Evolutionary conservation across 2,113 vertebrate species (phyloP).

Genomic region (Albula goreensis): DNA sequence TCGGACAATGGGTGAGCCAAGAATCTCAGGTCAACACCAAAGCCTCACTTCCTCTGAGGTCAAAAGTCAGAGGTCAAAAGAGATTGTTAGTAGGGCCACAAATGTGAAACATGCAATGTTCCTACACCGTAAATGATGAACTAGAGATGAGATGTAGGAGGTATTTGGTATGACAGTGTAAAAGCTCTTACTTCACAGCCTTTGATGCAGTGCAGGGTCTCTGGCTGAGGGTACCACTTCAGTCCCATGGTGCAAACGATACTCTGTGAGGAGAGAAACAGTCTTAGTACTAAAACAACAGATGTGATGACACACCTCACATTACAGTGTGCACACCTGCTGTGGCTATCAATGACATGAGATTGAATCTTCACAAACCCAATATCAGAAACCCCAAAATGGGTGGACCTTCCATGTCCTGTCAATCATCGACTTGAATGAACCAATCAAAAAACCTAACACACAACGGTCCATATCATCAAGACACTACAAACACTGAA

Average conservation of each 20-base stretch:
- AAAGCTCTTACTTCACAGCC: constrained; percentile 85
- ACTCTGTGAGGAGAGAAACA: constrained; percentile 70
- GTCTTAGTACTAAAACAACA: neutral
- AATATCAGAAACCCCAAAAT: neutral
- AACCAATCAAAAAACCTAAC: neutral
- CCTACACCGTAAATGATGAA: neutral
- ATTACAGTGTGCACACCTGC: too few species aligned
- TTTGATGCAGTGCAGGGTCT: constrained; percentile 91
- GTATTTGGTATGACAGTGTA: neutral
- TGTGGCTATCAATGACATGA: neutral
- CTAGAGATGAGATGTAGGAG: neutral
- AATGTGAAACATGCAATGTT: neutral
- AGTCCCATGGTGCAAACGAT: constrained; percentile 90
- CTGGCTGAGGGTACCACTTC: constrained; percentile 92
- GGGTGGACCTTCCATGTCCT: neutral
- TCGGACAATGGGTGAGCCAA: neutral
- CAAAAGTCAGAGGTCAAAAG: neutral
- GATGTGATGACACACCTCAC: too few species aligned
- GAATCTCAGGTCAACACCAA: neutral
- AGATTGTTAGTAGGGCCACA: too few species aligned
- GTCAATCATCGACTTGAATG: neutral
- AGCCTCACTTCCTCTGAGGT: neutral
- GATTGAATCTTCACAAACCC: neutral
- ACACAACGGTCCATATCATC: neutral
- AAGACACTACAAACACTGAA: too few species aligned